Evolutionary conservation across 1,140 invertebrate genomes (phyloP).

Genomic region (Pararge aegeria): DNA sequence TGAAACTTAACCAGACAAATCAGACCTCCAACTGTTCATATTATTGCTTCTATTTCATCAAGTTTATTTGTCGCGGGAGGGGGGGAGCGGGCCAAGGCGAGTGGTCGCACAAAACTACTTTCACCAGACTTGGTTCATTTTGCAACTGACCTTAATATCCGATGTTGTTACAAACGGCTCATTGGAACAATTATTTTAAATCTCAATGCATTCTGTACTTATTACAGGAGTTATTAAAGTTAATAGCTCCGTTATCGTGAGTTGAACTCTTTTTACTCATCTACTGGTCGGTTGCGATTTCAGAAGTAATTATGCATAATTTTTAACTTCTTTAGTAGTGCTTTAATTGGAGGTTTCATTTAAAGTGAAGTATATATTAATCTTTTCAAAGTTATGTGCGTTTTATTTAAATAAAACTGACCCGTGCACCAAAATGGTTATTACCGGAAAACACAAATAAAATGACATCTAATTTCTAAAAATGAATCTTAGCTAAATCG

Average conservation of each 20-base stretch:
- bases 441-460: no score
- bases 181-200: constrained; percentile 54
- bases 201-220: constrained; percentile 36
- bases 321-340: no score
- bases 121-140: constrained; percentile 55
- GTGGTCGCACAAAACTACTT: constrained; percentile 53
- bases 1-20: constrained; percentile 22
- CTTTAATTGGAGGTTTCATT: no score
- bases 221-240: constrained; percentile 13
- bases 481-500: no score
- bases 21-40: constrained; percentile 19
- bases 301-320: background rate
- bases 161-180: constrained; percentile 44
- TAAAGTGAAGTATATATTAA: no score
- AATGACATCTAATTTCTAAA: no score
- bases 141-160: constrained; percentile 60
- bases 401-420: no score
- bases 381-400: no score
- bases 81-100: constrained; percentile 24
- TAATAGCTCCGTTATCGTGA: background rate
- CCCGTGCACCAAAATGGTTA: no score
- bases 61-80: background rate
- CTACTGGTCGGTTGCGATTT: background rate
- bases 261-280: background rate
- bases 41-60: constrained; percentile 2